Evolutionary conservation across 2,888 invertebrate species (phyloP), one percentile per base, ranked within the genome.

Genomic region (Bimastos eiseni): DNA sequence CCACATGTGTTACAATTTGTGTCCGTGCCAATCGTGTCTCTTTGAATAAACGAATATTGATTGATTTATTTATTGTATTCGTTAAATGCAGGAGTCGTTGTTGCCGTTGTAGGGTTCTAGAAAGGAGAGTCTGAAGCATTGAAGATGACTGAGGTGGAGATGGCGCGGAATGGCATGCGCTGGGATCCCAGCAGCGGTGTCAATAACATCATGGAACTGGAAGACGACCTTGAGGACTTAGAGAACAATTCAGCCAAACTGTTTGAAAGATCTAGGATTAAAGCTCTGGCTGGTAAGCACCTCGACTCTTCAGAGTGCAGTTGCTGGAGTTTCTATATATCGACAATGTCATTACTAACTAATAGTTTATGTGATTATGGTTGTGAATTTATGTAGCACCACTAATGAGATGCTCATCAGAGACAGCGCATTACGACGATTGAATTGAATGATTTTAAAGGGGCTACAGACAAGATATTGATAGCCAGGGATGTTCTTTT

Each of bases 231-330:
- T 96, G 99, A 99, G 96, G 98, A 99, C 95, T 55, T 89, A 41
- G 99, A 99, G 94, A 98, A 98, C 96, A 98, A 98, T 94, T 99
- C 99, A 94, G 99, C 99, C 94, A 97, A 99, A 95, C 97, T 99
- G 93, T 99, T 99, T 96, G 99, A 99, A 96, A 97, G 99, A 96
- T 99, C 99, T 94, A 97, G 99, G 95, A 99, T 99, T 95, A 99
- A 99, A 96, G 99, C 99, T 93, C 96, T 99, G 95, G 99, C 99
- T 95, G 99, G 98, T 98, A 94, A 95, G 96, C 21, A 86, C 38
- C 38, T 33, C 8, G 11, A 37, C 0, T 86, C 34, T 88, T 88
- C 1, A 30, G 17, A n/a, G 1, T n/a, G 13, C 8, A 70, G 8
- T 70, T 1, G 11, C 5, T n/a, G 70, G 11, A 70, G n/a, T 70